A percentile compares a stretch with the other conserved stretches of the same genome.
These are phyloP conservation scores for Idaea straminata DNA, from an alignment of 2,888 invertebrate species.

Conservation along the genomic window DNA sequence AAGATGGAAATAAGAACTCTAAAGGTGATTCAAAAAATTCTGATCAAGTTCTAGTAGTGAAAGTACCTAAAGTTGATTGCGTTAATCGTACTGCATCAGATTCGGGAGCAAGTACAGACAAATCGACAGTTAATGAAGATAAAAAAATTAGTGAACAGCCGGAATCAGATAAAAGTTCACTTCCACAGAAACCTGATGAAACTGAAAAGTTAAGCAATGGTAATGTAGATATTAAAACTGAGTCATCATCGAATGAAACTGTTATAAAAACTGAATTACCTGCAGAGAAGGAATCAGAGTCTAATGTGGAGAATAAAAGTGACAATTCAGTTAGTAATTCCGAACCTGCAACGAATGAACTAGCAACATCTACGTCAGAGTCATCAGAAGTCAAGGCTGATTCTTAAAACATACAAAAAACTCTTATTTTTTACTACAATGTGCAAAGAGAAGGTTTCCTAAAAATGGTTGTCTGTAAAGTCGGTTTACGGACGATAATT, in stretches of 20 bases:
- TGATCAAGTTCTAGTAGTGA: constrained; percentile 66
- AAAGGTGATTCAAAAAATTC: constrained; percentile 49
- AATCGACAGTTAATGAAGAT: constrained; percentile 19
- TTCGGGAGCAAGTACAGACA: constrained; percentile 19
- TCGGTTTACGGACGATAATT: no score
- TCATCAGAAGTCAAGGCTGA: background rate
- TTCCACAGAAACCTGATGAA: background rate
- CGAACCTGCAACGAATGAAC: background rate
- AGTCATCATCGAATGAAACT: no score
- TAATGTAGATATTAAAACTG: background rate
- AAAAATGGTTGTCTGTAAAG: no score
- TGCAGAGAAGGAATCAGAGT: background rate
- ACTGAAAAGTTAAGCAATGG: background rate
- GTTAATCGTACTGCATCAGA: constrained; percentile 36
- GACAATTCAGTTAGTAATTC: background rate
- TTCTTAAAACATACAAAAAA: background rate
- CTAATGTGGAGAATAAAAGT: background rate
- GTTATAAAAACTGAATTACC: background rate
- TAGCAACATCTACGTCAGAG: background rate
- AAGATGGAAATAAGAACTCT: constrained; percentile 56
- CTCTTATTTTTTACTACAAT: background rate
- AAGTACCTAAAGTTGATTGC: constrained; percentile 66
- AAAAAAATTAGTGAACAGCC: constrained; percentile 13
- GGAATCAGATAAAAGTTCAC: constrained; percentile 2
- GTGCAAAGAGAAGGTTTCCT: no score